Base-by-base conservation (phyloP, 2,888 invertebrate species). In the Caenorhabditis panamensis region DNA sequence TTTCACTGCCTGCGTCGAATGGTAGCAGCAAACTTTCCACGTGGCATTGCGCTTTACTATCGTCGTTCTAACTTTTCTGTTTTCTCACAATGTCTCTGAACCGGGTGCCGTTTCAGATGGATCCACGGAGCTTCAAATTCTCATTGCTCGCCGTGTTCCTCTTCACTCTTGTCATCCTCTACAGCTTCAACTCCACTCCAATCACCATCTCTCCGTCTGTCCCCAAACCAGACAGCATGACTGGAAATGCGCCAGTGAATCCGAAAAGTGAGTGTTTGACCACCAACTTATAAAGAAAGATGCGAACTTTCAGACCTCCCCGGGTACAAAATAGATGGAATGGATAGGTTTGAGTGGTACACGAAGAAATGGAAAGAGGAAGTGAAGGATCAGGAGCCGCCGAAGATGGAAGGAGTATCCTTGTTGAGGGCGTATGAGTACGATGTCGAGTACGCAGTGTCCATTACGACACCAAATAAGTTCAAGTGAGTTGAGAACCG, bases 301-400 rank as follows among this genome's bases (percentile, higher is more conserved):
- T 31, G 31, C 9, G 31, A 4, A 26, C n/a, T 59, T 66, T 41
- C 51, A 66, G 75, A 61, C 4, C 20, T 66, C 6, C 75, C 75
- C 26, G 53, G 53, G 6, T 75, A 75, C 44, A 75, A 75, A 54
- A 75, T 75, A 13, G 75, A 66, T 6, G 62, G 67, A 16, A 76
- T 68, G 71, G 71, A 78, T 44, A 22, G 69, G 26, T 78, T 78
- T n/a, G 66, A 71, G 28, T 78, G 69, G 69, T 78, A 78, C 31
- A 11, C 58, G 16, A 71, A 54, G 24, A 18, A 28, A 41, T 63
- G 71, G 66, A 71, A 72, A n/a, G 16, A 66, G n/a, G 78, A 71
- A n/a, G 24, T 78, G 16, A 72, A 66, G 24, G 56, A 66, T 13
- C 9, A 72, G 37, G 24, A 66, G 62, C 53, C 59, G 8, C 78